Evolutionary conservation across 2,113 vertebrate genomes (phyloP).

Genomic region (Gadus chalcogrammus): DNA sequence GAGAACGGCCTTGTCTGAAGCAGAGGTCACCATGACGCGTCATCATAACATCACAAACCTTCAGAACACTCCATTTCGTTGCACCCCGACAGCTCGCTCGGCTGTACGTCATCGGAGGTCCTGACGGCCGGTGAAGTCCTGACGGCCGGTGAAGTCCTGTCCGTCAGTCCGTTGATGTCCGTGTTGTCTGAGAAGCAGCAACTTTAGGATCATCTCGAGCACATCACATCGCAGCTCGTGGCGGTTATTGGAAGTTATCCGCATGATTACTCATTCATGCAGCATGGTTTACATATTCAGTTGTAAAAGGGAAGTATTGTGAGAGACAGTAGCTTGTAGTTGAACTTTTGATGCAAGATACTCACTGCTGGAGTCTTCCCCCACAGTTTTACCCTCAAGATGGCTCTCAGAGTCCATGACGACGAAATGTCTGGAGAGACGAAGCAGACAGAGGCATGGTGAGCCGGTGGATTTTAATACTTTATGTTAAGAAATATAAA

Average conservation of each 20-base stretch:
- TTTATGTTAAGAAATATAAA: too few species aligned
- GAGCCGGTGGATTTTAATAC: too few species aligned
- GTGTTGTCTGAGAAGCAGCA: slow-evolving; percentile 34
- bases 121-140: slow-evolving; percentile 41
- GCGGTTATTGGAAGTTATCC: too few species aligned
- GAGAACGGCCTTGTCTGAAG: too few species aligned
- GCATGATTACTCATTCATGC: too few species aligned
- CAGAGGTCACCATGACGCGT: too few species aligned
- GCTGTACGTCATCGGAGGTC: slow-evolving; percentile 1
- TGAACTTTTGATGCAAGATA: slow-evolving; percentile 9
- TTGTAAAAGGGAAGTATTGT: too few species aligned
- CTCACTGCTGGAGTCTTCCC: slow-evolving; percentile 55
- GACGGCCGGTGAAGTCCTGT: slow-evolving; percentile 43
- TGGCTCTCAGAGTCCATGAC: slow-evolving; percentile 51
- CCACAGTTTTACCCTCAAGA: slow-evolving; percentile 29
- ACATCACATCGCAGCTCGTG: not conserved
- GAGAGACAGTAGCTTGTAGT: not conserved
- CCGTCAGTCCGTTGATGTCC: slow-evolving; percentile 29
- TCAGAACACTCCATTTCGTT: slow-evolving; percentile 35
- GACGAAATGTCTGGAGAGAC: slow-evolving; percentile 25
- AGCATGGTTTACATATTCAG: too few species aligned
- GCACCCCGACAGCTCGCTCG: slow-evolving; percentile 22
- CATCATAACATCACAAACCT: slow-evolving; percentile 22
- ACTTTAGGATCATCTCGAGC: not conserved
- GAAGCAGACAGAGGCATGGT: slow-evolving; percentile 2